These are phyloP conservation scores for Halichondria panicea DNA, from an alignment of 37 sponge, comb jelly and placozoan genomes.

Conservation along the genomic window DNA sequence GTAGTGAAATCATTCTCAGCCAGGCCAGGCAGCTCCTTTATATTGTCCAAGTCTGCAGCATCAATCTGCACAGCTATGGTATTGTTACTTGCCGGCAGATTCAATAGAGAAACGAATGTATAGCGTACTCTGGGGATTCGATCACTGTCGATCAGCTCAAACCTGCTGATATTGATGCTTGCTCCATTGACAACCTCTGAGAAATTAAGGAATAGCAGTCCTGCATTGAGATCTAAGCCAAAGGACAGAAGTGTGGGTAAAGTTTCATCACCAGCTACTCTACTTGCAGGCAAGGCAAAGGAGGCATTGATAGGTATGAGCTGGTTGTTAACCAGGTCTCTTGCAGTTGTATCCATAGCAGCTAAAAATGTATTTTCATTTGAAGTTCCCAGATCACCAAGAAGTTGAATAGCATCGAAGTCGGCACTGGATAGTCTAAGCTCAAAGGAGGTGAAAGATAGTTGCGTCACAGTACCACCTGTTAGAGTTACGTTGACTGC, in stretches of 20 bases:
- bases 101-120: constrained; percentile 6
- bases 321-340: constrained; percentile 63
- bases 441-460: constrained; percentile 31
- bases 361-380: constrained; percentile 53
- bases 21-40: constrained; percentile 52
- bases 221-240: constrained; percentile 59
- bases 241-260: constrained; percentile 51
- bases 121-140: constrained; percentile 38
- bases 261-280: constrained; percentile 52
- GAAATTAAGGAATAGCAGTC: constrained; percentile 59
- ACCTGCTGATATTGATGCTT: constrained; percentile 48
- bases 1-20: constrained; percentile 57
- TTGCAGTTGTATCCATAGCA: constrained; percentile 35
- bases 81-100: constrained; percentile 26
- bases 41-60: constrained; percentile 61
- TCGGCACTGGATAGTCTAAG: constrained; percentile 47
- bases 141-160: constrained; percentile 48
- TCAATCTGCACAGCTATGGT: constrained; percentile 31
- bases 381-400: constrained; percentile 37
- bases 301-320: constrained; percentile 28
- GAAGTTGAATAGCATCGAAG: constrained; percentile 52
- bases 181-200: constrained; percentile 58
- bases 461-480: constrained; percentile 20
- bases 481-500: constrained; percentile 28
- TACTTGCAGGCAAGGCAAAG: constrained; percentile 44